Evolutionary conservation across 2,113 vertebrate genomes (phyloP).

Genomic region (Macquaria ambigua): DNA sequence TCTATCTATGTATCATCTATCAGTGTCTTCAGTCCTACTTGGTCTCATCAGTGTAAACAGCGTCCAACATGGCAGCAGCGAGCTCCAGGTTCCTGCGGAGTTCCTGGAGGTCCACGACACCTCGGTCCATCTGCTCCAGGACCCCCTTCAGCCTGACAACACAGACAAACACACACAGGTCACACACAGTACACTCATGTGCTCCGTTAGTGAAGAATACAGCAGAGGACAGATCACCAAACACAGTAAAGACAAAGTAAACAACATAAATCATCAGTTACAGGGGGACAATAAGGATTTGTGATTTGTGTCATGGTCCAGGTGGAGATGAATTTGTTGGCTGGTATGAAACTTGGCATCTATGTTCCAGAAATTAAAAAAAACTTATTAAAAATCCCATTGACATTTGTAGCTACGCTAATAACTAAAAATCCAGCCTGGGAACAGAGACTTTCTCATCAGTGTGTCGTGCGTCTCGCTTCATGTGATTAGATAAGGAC

Average conservation of each 20-base stretch:
- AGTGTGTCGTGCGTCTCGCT: no score
- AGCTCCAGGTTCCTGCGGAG: constrained; percentile 97
- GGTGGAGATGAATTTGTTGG: no score
- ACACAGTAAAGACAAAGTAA: neutral
- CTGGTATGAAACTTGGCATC: no score
- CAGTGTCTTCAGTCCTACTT: constrained; percentile 79
- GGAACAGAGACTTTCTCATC: no score
- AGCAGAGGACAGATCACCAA: neutral
- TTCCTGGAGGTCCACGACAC: constrained; percentile 90
- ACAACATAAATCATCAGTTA: neutral
- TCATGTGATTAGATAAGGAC: no score
- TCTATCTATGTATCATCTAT: neutral
- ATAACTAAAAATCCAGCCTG: no score
- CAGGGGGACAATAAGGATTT: no score
- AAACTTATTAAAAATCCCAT: no score
- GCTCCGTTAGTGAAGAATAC: neutral
- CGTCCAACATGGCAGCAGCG: constrained; percentile 94
- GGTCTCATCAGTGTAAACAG: constrained; percentile 98
- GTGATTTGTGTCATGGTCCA: no score
- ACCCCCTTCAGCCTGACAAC: constrained; percentile 91
- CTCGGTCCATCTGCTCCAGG: constrained; percentile 95
- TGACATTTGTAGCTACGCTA: no score
- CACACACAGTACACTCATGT: neutral
- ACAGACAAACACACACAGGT: constrained; percentile 36
- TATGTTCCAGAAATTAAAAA: no score